phyloP scores from a whole-genome alignment of 23 tunicate species.

The Halocynthia aurantium region DNA sequence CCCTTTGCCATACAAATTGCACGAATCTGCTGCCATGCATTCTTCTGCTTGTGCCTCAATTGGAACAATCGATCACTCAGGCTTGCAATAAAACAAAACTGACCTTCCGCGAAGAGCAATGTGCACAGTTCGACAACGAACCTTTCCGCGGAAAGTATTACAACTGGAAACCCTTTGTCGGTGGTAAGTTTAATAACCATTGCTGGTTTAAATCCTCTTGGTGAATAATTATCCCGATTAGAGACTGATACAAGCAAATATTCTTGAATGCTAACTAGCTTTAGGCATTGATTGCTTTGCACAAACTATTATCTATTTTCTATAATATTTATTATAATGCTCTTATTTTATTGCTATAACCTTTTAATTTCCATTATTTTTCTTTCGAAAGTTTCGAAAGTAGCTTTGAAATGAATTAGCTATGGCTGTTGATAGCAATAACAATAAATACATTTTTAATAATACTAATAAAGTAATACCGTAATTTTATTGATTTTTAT shows the following conservation, averaged over 20 bases:
- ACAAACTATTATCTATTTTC: too few relatives aligned
- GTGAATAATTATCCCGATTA: neutral
- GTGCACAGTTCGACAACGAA: conserved; percentile 76
- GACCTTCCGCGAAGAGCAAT: conserved; percentile 80
- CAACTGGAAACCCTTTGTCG: conserved; percentile 84
- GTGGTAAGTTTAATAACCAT: conserved; percentile 28
- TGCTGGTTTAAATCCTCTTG: neutral
- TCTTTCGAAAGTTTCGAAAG: too few relatives aligned
- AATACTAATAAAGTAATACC: too few relatives aligned
- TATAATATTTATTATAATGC: neutral
- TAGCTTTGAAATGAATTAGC: too few relatives aligned
- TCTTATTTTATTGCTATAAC: neutral
- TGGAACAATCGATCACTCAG: conserved; percentile 1
- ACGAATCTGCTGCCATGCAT: neutral
- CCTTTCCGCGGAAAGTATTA: conserved; percentile 81
- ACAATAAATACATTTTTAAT: too few relatives aligned
- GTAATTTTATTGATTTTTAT: neutral
- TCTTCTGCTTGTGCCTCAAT: neutral
- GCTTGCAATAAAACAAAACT: conserved; percentile 12
- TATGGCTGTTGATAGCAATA: too few relatives aligned
- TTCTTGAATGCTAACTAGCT: too few relatives aligned
- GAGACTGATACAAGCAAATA: too few relatives aligned
- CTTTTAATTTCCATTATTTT: neutral
- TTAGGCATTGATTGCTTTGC: too few relatives aligned
- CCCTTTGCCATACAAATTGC: too few relatives aligned